These are phyloP conservation scores for Arion vulgaris DNA, from an alignment of 1,140 invertebrate genomes.

Conservation along the genomic window DNA sequence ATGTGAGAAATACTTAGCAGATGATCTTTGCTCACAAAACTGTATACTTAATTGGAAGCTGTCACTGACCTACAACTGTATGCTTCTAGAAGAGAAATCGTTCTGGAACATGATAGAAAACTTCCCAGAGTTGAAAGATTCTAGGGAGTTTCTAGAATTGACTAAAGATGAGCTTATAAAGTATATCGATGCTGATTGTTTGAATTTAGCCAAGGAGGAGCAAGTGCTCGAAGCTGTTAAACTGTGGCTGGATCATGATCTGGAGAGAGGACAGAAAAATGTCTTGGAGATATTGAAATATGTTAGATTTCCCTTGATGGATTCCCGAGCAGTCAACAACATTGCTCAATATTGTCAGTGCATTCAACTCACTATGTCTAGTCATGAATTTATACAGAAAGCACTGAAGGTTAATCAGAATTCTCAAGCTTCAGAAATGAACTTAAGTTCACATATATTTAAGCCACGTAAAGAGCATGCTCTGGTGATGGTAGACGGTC, in stretches of 20 bases:
- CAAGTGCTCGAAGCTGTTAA: conserved; percentile 47
- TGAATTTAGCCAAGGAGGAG: conserved; percentile 60
- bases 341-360: not conserved
- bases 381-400: conserved; percentile 37
- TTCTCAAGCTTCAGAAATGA: not conserved
- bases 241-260: conserved; percentile 50
- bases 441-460: conserved; percentile 9
- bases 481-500: conserved; percentile 46
- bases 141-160: conserved; percentile 52
- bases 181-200: conserved; percentile 51
- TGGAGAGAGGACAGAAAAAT: conserved; percentile 24
- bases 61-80: conserved; percentile 82
- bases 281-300: conserved; percentile 39
- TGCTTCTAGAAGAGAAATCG: conserved; percentile 42
- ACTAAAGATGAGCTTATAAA: conserved; percentile 49
- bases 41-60: conserved; percentile 91
- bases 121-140: conserved; percentile 49
- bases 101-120: conserved; percentile 49
- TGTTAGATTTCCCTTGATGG: conserved; percentile 44
- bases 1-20: conserved; percentile 88
- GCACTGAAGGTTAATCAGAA: conserved; percentile 25
- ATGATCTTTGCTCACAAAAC: conserved; percentile 91
- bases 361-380: conserved; percentile 25
- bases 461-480: conserved; percentile 41
- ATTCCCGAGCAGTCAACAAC: conserved; percentile 21